Conservation (phyloP, 2,888 invertebrate species). For the Stenodera caucasica region DNA sequence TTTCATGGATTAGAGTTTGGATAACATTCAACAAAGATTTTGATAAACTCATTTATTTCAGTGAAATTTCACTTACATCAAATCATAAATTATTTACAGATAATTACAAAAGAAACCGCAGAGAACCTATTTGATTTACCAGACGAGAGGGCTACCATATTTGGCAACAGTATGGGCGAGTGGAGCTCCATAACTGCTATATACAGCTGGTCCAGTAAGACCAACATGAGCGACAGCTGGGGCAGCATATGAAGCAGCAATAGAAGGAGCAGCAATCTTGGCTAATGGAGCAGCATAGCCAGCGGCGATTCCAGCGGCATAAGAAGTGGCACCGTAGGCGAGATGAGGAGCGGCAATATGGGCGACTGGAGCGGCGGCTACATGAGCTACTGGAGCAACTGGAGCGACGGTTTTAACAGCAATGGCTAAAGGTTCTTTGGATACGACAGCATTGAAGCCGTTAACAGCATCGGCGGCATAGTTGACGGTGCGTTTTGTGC, state of each 20-base stretch:
- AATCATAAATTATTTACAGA: conserved; percentile 5
- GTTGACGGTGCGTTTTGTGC: conserved; percentile 58
- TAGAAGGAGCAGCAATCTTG: conserved; percentile 7
- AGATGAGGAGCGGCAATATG: conserved; percentile 45
- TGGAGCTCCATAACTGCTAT: background rate
- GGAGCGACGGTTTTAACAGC: conserved; percentile 49
- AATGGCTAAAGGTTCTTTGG: conserved; percentile 55
- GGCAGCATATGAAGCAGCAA: conserved; percentile 21
- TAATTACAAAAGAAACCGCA: background rate
- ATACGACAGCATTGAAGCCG: conserved; percentile 61
- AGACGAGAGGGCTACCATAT: conserved; percentile 40
- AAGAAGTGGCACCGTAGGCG: conserved; percentile 37
- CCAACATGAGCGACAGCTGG: background rate
- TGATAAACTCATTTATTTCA: background rate
- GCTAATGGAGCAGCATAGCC: background rate
- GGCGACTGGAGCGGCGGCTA: conserved; percentile 47
- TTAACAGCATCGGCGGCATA: conserved; percentile 59
- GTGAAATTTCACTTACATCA: background rate
- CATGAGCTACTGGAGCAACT: conserved; percentile 40
- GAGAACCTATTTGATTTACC: background rate
- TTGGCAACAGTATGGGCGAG: conserved; percentile 9
- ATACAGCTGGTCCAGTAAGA: background rate
- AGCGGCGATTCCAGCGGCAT: conserved; percentile 30
- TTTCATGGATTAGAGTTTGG: too few relatives aligned
- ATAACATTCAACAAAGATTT: background rate